Evolutionary conservation across 2,888 invertebrate species (phyloP), one percentile per base, ranked within the genome.

Genomic region (Metalampra italica): DNA sequence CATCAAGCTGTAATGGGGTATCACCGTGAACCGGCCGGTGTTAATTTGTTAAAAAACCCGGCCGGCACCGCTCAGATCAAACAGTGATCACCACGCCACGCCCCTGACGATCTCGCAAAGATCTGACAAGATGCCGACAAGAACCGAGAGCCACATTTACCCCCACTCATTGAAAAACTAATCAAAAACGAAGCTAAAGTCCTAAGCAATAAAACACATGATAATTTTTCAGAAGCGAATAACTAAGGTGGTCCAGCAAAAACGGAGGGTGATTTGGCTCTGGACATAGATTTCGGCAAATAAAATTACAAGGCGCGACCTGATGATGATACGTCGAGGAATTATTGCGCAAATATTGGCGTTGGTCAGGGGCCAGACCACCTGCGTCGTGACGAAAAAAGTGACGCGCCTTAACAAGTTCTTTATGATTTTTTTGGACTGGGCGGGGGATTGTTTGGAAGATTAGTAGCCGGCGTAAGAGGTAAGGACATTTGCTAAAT

Each of bases 41-140:
- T 67, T 80, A 78, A 80, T 80, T 76, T 76, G 80, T 77, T 67
- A 61, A 75, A 72, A 72, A 75, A 73, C 68, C 63, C 62, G 53
- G 68, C 66, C 68, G 66, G 60, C 56, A 46, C 57, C 56, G 62
- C 55, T 56, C 70, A 71, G 77, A 75, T 76, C 75, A 68, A 67
- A 68, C 68, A 64, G 67, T 57, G 66, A 66, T 61, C 64, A 63
- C 60, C 45, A 47, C 41, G 53, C 56, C 48, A 57, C 66, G 68
- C 71, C 70, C 65, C 37, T 45, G 50, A 50, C 55, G 56, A 64
- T 66, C 59, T 11, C 29, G 13, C 12, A 30, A 29, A 46, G 47
- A 69, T 62, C 55, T 67, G 60, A 39, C 4, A 71, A 72, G 70
- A 59, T 15, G 43, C 51, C 52, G 66, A 64, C 48, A 61, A 70